These are phyloP conservation scores for Cariama cristata DNA, from an alignment of 2,113 vertebrate genomes.

Conservation along the genomic window DNA sequence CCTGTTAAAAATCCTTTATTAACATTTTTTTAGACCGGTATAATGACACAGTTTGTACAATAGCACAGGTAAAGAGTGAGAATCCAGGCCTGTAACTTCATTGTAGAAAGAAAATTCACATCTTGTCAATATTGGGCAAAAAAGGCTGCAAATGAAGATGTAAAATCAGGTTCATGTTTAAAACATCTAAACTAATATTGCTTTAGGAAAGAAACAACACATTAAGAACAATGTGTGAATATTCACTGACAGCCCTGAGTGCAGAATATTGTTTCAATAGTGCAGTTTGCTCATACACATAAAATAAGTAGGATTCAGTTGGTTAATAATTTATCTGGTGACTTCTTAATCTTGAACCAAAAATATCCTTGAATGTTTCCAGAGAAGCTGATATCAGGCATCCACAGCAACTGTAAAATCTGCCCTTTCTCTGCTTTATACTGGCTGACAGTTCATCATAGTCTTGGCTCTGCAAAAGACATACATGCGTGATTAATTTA, in stretches of 20 bases:
- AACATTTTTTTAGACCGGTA: neutral
- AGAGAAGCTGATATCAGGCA: conserved; percentile 45
- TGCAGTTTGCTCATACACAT: conserved; percentile 41
- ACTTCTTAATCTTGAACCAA: conserved; percentile 60
- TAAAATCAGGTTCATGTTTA: conserved; percentile 66
- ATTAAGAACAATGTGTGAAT: conserved; percentile 59
- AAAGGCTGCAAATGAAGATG: conserved; percentile 48
- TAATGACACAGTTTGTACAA: neutral
- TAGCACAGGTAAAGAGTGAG: neutral
- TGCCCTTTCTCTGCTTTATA: conserved; percentile 52
- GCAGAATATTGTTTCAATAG: conserved; percentile 44
- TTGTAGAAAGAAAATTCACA: conserved; percentile 28
- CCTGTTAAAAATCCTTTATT: neutral
- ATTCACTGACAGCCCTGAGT: conserved; percentile 48
- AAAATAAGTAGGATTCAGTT: conserved; percentile 35
- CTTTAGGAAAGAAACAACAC: conserved; percentile 43
- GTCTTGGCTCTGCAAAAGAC: conserved; percentile 12
- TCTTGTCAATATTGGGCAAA: conserved; percentile 22
- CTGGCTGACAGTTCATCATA: conserved; percentile 36
- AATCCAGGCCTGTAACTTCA: neutral
- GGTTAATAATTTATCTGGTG: conserved; percentile 58
- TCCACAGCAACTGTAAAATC: conserved; percentile 52
- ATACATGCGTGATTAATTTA: conserved; percentile 30
- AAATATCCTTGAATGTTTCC: conserved; percentile 44
- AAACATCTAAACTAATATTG: conserved; percentile 66